These are phyloP conservation scores for Scotopteryx bipunctaria DNA, from an alignment of 2,888 invertebrate species.

Conservation along the genomic window DNA sequence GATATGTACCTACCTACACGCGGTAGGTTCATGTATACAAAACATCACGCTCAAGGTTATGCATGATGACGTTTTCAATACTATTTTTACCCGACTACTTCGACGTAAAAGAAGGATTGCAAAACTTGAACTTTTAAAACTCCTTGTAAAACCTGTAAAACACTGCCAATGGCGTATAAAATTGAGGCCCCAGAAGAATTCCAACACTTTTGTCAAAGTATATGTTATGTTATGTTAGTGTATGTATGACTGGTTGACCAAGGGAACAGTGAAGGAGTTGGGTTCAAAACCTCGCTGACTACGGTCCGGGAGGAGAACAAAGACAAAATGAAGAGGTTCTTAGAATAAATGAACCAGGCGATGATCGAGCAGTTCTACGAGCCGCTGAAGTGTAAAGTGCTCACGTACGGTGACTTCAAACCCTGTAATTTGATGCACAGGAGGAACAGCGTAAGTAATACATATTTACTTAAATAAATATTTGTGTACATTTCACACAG, in stretches of 20 bases:
- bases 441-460: constrained; percentile 32
- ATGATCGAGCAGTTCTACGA: not conserved
- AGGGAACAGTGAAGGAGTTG: constrained; percentile 4
- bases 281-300: constrained; percentile 14
- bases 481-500: not conserved
- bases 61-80: too few species aligned
- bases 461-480: not conserved
- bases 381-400: not conserved
- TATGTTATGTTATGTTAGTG: too few species aligned
- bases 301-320: constrained; percentile 40
- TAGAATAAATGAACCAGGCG: constrained; percentile 2
- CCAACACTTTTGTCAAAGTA: constrained; percentile 32
- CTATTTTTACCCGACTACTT: too few species aligned
- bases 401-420: constrained; percentile 44
- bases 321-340: constrained; percentile 41
- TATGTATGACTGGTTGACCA: constrained; percentile 5
- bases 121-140: constrained; percentile 57
- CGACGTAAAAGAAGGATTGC: too few species aligned
- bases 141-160: too few species aligned
- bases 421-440: constrained; percentile 47
- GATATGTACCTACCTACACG: too few species aligned
- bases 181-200: constrained; percentile 55
- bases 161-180: constrained; percentile 55
- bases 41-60: too few species aligned
- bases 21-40: too few species aligned